Conservation (phyloP, 92 coral and sea anemone species). For the Porites lobata region DNA sequence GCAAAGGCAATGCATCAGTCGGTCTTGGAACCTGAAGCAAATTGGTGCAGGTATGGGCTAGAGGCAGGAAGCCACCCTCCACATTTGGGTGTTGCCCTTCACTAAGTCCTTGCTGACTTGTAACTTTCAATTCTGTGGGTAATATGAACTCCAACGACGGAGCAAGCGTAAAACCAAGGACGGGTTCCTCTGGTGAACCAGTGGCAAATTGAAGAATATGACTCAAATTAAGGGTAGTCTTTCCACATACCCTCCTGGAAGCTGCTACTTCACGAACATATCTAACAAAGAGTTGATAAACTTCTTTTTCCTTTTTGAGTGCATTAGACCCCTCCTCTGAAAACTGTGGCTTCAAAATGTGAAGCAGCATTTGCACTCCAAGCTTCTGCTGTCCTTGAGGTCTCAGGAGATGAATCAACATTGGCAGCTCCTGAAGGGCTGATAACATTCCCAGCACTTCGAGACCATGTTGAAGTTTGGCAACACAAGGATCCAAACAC, state of each 20-base stretch:
- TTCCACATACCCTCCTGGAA: constrained; percentile 35
- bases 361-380: constrained; percentile 59
- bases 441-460: constrained; percentile 72
- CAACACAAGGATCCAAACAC: constrained; percentile 62
- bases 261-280: constrained; percentile 77
- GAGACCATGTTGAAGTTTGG: constrained; percentile 58
- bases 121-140: constrained; percentile 54
- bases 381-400: constrained; percentile 59
- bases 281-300: constrained; percentile 62
- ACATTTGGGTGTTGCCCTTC: constrained; percentile 38
- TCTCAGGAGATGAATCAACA: constrained; percentile 63
- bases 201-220: constrained; percentile 68
- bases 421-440: constrained; percentile 64
- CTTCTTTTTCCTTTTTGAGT: constrained; percentile 64
- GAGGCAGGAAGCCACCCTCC: constrained; percentile 61
- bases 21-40: constrained; percentile 53
- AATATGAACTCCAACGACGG: constrained; percentile 48
- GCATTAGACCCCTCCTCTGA: constrained; percentile 80
- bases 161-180: constrained; percentile 48
- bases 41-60: constrained; percentile 57
- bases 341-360: constrained; percentile 72
- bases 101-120: constrained; percentile 34
- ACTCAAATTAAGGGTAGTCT: constrained; percentile 27
- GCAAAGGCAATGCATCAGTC: constrained; percentile 42
- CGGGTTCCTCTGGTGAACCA: constrained; percentile 46